phyloP scores from a whole-genome alignment of 37 sponge, comb jelly and placozoan species.

The Tethya wilhelma region DNA sequence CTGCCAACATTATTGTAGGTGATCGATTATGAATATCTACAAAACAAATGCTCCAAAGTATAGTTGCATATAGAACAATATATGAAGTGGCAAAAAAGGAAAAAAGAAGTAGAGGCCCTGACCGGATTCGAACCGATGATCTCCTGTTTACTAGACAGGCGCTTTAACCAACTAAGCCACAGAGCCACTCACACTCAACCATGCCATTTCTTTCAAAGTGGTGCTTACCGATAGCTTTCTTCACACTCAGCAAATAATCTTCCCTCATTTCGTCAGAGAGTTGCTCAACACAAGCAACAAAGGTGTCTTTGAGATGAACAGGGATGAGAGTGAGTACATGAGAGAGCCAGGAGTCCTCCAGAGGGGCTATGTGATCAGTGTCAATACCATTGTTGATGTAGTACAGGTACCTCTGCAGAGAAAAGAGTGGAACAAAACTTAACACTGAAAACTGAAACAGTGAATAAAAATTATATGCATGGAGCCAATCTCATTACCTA shows the following conservation, averaged over 20 bases:
- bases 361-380: conserved; percentile 95
- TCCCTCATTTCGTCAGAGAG: conserved; percentile 98
- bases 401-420: conserved; percentile 92
- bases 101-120: neutral
- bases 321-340: conserved; percentile 71
- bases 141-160: too few species aligned
- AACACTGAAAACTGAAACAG: neutral
- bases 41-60: too few species aligned
- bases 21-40: too few species aligned
- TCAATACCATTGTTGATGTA: conserved; percentile 98
- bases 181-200: too few species aligned
- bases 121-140: too few species aligned
- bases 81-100: too few species aligned
- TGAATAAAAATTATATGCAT: neutral
- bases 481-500: too few species aligned
- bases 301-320: conserved; percentile 35
- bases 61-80: too few species aligned
- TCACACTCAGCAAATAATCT: conserved; percentile 95
- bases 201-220: neutral
- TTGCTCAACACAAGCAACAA: conserved; percentile 70
- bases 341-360: conserved; percentile 95
- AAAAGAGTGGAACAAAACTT: too few species aligned
- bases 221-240: conserved; percentile 90
- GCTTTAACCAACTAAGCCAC: too few species aligned
- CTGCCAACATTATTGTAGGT: too few species aligned